A percentile compares a stretch with the other conserved stretches of the same genome.
Conservation (phyloP, 1,140 invertebrate species). For the Calycopis cecrops region DNA sequence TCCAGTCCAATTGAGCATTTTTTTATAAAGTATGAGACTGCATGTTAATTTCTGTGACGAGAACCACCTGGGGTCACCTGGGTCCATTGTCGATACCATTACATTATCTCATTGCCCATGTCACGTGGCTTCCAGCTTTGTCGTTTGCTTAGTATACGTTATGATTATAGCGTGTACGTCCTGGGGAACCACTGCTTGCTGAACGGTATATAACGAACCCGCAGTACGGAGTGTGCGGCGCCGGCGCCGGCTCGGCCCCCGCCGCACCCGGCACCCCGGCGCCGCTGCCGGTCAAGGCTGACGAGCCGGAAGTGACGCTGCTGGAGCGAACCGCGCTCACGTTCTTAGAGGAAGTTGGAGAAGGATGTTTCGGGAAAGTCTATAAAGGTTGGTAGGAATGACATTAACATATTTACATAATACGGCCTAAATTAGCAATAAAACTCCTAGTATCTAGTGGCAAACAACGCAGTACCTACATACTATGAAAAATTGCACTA, state of each 20-base stretch:
- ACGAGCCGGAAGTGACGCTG: constrained; percentile 74
- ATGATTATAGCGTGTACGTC: constrained; percentile 64
- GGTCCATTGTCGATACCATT: too few species aligned
- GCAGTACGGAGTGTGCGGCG: constrained; percentile 79
- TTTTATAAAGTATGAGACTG: too few species aligned
- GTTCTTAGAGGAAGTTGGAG: constrained; percentile 88
- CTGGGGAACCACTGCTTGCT: constrained; percentile 77
- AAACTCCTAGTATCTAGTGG: too few species aligned
- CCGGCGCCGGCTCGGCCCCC: constrained; percentile 32
- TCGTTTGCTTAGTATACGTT: constrained; percentile 40
- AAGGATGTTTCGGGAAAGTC: constrained; percentile 95
- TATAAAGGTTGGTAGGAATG: constrained; percentile 83
- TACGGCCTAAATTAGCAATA: too few species aligned
- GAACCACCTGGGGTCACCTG: too few species aligned
- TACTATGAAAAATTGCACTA: too few species aligned
- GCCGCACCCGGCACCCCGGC: constrained; percentile 25
- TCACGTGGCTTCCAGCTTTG: constrained; percentile 23
- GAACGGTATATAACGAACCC: constrained; percentile 87
- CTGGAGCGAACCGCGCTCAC: constrained; percentile 79
- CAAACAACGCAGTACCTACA: too few species aligned
- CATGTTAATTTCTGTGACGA: too few species aligned
- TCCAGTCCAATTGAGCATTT: too few species aligned
- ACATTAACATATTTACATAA: too few species aligned
- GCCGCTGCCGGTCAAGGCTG: constrained; percentile 49
- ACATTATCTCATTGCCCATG: too few species aligned